Evolutionary conservation across 1,140 invertebrate species (phyloP).

Genomic region (Drosophila lacteicornis): DNA sequence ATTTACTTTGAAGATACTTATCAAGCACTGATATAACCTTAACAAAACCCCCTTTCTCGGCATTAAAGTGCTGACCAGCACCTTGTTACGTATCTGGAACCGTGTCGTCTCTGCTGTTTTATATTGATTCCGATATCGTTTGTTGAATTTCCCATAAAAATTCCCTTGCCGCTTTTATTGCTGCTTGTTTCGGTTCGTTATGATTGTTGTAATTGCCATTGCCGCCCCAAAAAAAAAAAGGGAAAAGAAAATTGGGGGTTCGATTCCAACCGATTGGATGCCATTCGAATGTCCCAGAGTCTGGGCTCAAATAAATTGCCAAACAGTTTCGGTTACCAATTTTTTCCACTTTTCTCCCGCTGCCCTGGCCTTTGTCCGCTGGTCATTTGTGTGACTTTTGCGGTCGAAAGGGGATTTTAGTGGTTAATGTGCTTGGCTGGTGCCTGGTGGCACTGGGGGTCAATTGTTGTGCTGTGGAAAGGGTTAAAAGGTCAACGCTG

Average conservation of each 20-base stretch:
- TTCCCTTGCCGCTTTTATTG: constrained; percentile 25
- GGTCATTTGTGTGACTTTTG: constrained; percentile 55
- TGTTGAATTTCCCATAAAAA: constrained; percentile 47
- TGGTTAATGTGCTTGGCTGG: constrained; percentile 47
- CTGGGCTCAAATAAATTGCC: constrained; percentile 48
- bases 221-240: constrained; percentile 6
- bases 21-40: background rate
- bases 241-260: constrained; percentile 4
- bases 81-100: background rate
- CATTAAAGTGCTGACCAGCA: constrained; percentile 5
- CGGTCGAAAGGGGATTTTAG: constrained; percentile 57
- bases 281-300: constrained; percentile 45
- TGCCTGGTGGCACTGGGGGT: constrained; percentile 31
- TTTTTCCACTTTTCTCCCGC: constrained; percentile 36
- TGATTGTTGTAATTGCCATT: constrained; percentile 61
- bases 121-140: constrained; percentile 44
- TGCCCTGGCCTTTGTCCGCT: constrained; percentile 25
- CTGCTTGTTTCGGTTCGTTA: constrained; percentile 41
- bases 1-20: constrained; percentile 3
- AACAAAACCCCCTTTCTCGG: background rate
- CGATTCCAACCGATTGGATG: constrained; percentile 45
- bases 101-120: constrained; percentile 17
- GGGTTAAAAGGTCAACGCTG: constrained; percentile 39
- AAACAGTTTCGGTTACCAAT: constrained; percentile 50
- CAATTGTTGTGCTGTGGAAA: constrained; percentile 37